phyloP scores from a whole-genome alignment of 1,140 invertebrate genomes.

The Chironomus striatipennis region DNA sequence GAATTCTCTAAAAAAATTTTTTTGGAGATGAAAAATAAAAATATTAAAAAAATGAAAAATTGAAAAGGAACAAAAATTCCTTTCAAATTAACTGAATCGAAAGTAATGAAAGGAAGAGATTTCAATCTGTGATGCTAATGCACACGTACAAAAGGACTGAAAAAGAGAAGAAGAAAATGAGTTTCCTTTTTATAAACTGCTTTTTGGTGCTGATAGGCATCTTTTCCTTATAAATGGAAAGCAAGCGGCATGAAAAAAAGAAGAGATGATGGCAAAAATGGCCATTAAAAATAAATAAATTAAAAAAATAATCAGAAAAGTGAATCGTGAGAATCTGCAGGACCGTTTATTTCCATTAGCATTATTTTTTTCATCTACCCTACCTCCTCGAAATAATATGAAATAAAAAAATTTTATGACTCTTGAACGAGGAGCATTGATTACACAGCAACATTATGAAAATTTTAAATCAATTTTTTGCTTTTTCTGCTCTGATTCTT shows the following conservation, averaged over 20 bases:
- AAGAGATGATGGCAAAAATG: not conserved
- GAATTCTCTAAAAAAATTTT: too few species aligned
- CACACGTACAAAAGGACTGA: not conserved
- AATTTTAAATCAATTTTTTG: slow-evolving; percentile 1
- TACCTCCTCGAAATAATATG: not conserved
- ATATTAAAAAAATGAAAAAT: too few species aligned
- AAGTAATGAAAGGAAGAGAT: not conserved
- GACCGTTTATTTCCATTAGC: not conserved
- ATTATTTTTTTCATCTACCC: not conserved
- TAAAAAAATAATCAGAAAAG: slow-evolving; percentile 21
- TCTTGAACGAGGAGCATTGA: not conserved
- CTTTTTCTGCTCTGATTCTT: too few species aligned
- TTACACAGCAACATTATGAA: not conserved
- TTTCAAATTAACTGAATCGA: slow-evolving; percentile 23
- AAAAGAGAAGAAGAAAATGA: not conserved
- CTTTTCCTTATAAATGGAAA: not conserved
- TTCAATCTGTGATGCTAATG: slow-evolving; percentile 1
- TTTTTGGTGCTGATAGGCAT: not conserved
- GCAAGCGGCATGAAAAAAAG: not conserved
- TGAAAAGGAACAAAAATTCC: not conserved
- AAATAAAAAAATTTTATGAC: not conserved
- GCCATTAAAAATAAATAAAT: slow-evolving; percentile 23
- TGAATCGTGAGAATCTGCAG: not conserved
- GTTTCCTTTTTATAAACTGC: not conserved
- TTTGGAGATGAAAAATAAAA: too few species aligned